Evolutionary conservation across 2,113 vertebrate species (phyloP).

Genomic region (Harpagus bidentatus): DNA sequence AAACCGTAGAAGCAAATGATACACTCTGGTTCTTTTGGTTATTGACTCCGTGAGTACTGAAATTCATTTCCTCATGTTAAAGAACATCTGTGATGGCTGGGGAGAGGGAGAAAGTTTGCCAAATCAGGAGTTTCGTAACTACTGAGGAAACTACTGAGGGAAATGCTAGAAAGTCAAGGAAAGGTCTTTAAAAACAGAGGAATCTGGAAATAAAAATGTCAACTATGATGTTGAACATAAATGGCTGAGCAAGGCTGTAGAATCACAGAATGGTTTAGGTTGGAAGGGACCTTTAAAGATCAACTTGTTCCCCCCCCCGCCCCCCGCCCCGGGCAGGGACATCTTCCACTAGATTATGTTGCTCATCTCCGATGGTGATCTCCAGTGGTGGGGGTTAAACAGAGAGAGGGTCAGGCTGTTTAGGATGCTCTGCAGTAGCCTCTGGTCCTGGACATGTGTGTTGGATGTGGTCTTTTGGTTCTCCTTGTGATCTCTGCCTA

Average conservation of each 20-base stretch:
- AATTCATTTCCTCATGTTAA: not conserved
- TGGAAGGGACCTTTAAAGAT: not conserved
- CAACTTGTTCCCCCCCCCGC: accelerated
- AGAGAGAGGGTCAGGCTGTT: not conserved
- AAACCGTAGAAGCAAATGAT: not conserved
- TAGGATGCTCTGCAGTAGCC: not conserved
- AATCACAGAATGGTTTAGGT: not conserved
- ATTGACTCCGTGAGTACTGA: not conserved
- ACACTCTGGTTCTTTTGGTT: not conserved
- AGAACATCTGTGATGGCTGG: not conserved
- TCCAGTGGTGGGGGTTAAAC: not conserved
- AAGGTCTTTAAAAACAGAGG: not conserved
- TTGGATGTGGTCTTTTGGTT: not conserved
- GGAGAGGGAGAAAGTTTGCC: not conserved
- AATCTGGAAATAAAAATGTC: not conserved
- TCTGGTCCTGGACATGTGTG: not conserved
- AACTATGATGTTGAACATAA: not conserved
- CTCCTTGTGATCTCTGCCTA: not conserved
- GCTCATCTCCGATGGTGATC: not conserved
- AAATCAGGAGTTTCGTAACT: not conserved
- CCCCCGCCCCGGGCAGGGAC: accelerated
- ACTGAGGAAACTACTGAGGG: not conserved
- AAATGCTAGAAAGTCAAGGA: not conserved
- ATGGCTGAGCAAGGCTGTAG: not conserved
- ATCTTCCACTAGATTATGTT: not conserved